These are phyloP conservation scores for Luidia sarsii DNA, from an alignment of 53 echinoderm and acorn worm genomes.

Conservation along the genomic window DNA sequence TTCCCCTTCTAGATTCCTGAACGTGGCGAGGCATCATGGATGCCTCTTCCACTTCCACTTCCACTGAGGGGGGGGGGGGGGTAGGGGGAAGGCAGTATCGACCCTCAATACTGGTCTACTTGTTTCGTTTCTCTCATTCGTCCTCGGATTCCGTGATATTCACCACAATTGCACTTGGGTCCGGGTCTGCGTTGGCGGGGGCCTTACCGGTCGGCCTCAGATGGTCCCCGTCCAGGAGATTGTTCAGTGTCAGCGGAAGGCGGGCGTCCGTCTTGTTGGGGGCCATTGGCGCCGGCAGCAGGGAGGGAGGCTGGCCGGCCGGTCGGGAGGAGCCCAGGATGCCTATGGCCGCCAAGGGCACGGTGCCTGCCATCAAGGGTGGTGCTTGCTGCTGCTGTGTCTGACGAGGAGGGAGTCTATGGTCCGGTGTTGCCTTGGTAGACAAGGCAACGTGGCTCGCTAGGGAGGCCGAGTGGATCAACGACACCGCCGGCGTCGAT, in stretches of 20 bases:
- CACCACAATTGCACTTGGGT: slow-evolving; percentile 43
- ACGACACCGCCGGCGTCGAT: slow-evolving; percentile 11
- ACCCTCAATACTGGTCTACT: too few relatives aligned
- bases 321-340: not conserved
- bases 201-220: not conserved
- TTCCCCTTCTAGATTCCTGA: too few relatives aligned
- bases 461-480: not conserved
- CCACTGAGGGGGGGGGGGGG: too few relatives aligned
- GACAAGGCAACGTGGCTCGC: too few relatives aligned
- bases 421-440: too few relatives aligned
- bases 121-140: not conserved
- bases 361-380: slow-evolving; percentile 13
- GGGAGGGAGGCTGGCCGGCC: not conserved
- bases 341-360: slow-evolving; percentile 34
- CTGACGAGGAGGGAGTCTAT: slow-evolving; percentile 28
- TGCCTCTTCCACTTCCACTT: too few relatives aligned
- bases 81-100: too few relatives aligned
- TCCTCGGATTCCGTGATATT: not conserved
- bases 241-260: slow-evolving; percentile 51
- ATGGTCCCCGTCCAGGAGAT: slow-evolving; percentile 9
- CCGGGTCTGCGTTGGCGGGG: not conserved
- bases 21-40: too few relatives aligned
- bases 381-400: too few relatives aligned
- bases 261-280: not conserved
- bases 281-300: not conserved